Evolutionary conservation across 2,888 invertebrate genomes (phyloP).

Genomic region (Nomada ruficornis): DNA sequence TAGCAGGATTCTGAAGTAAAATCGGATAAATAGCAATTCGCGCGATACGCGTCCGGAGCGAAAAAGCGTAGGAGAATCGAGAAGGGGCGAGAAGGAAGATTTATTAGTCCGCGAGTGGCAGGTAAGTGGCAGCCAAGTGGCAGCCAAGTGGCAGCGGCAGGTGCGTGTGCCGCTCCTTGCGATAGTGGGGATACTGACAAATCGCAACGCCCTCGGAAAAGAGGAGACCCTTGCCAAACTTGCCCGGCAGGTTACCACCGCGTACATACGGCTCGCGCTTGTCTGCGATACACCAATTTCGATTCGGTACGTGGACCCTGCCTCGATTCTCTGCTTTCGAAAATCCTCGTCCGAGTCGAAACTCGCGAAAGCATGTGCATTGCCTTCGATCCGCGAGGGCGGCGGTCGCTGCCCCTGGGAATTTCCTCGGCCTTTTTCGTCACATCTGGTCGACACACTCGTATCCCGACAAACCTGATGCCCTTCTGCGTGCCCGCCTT

Average conservation of each 20-base stretch:
- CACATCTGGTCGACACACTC: conserved; percentile 78
- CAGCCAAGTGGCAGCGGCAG: conserved; percentile 41
- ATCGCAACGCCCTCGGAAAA: conserved; percentile 73
- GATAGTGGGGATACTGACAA: conserved; percentile 68
- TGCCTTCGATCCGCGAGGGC: conserved; percentile 30
- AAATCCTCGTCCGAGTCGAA: no score
- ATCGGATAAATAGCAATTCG: background rate
- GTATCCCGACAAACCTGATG: conserved; percentile 65
- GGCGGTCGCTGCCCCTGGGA: conserved; percentile 72
- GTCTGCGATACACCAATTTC: background rate
- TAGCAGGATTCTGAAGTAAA: background rate
- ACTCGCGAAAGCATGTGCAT: background rate
- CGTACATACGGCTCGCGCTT: background rate
- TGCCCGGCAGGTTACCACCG: conserved; percentile 49
- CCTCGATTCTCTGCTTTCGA: no score
- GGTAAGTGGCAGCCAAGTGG: conserved; percentile 28
- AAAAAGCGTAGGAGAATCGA: background rate
- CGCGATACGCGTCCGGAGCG: background rate
- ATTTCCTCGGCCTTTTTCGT: conserved; percentile 76
- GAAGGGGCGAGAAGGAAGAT: conserved; percentile 65
- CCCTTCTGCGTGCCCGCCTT: conserved; percentile 39
- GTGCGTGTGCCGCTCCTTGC: conserved; percentile 42
- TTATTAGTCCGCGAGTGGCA: conserved; percentile 61
- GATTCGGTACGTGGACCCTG: no score
- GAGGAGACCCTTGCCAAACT: conserved; percentile 52